These are phyloP conservation scores for Athalia rosae DNA, from an alignment of 2,888 invertebrate species.

Conservation along the genomic window DNA sequence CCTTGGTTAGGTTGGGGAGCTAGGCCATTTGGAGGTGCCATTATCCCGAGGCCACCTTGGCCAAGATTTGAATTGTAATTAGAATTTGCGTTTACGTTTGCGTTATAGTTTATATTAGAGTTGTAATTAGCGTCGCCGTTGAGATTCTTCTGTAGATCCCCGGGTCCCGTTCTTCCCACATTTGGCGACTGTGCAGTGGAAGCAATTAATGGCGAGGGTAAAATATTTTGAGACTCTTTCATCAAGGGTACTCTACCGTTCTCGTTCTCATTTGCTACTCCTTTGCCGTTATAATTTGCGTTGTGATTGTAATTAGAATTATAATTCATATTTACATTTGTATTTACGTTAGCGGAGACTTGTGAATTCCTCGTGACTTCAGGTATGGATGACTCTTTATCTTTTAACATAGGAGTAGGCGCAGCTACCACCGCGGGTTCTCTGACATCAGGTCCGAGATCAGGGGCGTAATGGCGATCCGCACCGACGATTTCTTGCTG, in stretches of 20 bases:
- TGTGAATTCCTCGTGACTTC: slow-evolving; percentile 24
- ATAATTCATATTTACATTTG: slow-evolving; percentile 45
- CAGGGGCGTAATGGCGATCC: background rate
- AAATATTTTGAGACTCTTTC: slow-evolving; percentile 19
- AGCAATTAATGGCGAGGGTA: slow-evolving; percentile 20
- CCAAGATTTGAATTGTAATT: slow-evolving; percentile 43
- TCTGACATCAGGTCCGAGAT: background rate
- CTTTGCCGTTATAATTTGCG: slow-evolving; percentile 31
- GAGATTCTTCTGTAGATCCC: slow-evolving; percentile 19
- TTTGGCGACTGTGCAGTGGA: slow-evolving; percentile 3
- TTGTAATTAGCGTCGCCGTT: slow-evolving; percentile 45
- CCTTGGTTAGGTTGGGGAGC: slow-evolving; percentile 18
- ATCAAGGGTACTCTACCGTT: slow-evolving; percentile 22
- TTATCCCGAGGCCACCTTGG: slow-evolving; percentile 44
- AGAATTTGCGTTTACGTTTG: slow-evolving; percentile 22
- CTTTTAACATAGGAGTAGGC: background rate
- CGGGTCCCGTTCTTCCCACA: slow-evolving; percentile 1
- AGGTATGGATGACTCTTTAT: slow-evolving; percentile 1
- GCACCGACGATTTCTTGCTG: too few species aligned
- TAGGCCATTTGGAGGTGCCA: slow-evolving; percentile 29
- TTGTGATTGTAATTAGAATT: slow-evolving; percentile 42
- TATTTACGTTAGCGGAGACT: slow-evolving; percentile 19
- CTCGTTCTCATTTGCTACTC: slow-evolving; percentile 28
- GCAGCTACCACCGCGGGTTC: slow-evolving; percentile 3
- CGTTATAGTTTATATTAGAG: slow-evolving; percentile 39